These are phyloP conservation scores for Tetragonula carbonaria DNA, from an alignment of 2,888 invertebrate species.

Conservation along the genomic window DNA sequence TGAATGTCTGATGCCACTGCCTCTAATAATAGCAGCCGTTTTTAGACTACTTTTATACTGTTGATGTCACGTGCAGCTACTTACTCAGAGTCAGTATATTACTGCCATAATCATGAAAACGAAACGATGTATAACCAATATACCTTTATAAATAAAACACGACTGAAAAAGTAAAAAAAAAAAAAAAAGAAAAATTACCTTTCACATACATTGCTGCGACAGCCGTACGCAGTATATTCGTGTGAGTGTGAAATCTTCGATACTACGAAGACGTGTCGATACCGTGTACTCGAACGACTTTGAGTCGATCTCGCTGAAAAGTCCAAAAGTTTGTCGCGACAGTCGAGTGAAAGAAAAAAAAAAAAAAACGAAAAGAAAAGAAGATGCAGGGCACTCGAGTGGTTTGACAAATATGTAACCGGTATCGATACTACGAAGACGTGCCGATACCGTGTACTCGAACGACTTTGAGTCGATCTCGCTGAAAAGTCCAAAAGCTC, in stretches of 20 bases:
- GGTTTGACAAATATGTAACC: too few species aligned
- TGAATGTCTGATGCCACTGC: conserved; percentile 72
- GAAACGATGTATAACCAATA: conserved; percentile 79
- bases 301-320: neutral
- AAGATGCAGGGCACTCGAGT: too few species aligned
- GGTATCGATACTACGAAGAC: neutral
- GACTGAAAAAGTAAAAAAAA: conserved; percentile 54
- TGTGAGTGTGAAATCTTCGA: neutral
- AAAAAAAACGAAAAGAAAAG: too few species aligned
- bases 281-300: neutral
- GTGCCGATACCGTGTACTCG: too few species aligned
- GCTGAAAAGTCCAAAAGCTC: neutral
- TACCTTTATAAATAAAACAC: conserved; percentile 82
- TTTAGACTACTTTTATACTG: conserved; percentile 81
- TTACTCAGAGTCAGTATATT: conserved; percentile 80
- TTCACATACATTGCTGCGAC: neutral
- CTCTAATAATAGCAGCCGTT: conserved; percentile 74
- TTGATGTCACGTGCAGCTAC: conserved; percentile 79
- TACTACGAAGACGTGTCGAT: too few species aligned
- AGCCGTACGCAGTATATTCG: neutral
- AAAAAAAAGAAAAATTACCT: neutral
- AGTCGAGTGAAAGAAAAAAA: too few species aligned
- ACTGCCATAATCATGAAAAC: conserved; percentile 81
- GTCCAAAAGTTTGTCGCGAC: too few species aligned
- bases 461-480: neutral